These are phyloP conservation scores for Chionodraco myersi DNA, from an alignment of 2,113 vertebrate species.

Conservation along the genomic window DNA sequence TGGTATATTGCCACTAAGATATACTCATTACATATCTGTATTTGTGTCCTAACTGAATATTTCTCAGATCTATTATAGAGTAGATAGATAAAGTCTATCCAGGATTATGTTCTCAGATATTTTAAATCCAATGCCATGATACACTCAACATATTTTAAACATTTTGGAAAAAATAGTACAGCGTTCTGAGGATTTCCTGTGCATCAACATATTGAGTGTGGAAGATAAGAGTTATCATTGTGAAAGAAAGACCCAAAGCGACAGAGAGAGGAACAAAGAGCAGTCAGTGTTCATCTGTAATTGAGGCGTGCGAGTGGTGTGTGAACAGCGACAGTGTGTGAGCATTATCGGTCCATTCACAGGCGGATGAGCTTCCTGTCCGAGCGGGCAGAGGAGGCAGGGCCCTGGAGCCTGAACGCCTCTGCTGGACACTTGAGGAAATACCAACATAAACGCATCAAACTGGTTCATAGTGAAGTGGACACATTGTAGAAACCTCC, in stretches of 20 bases:
- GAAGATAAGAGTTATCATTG: background rate
- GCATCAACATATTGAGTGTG: background rate
- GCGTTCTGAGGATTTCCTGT: background rate
- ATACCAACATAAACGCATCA: background rate
- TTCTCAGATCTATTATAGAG: too few species aligned
- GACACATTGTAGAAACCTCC: background rate
- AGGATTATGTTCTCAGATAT: background rate
- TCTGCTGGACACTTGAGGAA: conserved; percentile 11
- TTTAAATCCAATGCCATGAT: background rate
- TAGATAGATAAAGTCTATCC: too few species aligned
- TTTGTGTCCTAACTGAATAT: background rate
- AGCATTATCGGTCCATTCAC: background rate
- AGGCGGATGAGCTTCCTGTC: conserved; percentile 33
- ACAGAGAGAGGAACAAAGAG: conserved; percentile 6
- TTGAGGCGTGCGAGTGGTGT: background rate
- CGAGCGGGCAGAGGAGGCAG: conserved; percentile 11
- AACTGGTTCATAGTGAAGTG: background rate
- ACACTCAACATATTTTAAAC: background rate
- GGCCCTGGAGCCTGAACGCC: conserved; percentile 21
- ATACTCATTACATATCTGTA: background rate
- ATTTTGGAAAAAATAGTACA: background rate
- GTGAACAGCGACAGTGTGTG: background rate
- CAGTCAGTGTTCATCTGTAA: conserved; percentile 4
- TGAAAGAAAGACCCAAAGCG: background rate
- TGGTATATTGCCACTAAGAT: background rate